Base-by-base conservation (phyloP, 1,140 invertebrate species). In the Drosophila hydei region DNA sequence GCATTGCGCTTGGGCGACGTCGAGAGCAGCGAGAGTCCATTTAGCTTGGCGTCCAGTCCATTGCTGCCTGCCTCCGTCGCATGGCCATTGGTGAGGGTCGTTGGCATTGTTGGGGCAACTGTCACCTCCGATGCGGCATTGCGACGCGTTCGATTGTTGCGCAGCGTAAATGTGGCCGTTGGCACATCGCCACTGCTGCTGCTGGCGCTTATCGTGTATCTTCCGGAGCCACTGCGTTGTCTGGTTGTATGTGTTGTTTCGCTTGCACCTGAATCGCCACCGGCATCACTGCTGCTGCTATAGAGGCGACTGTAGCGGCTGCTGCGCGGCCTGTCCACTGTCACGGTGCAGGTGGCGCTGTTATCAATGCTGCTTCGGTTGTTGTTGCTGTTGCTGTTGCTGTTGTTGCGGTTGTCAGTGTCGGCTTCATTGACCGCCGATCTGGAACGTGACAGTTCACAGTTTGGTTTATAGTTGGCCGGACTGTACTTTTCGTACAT, bases 401-500 rank as follows among this genome's bases (percentile, higher is more conserved):
- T 25, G 38, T n/a, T 62, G 21, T 58, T 47, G 19, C 54, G 51
- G 55, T 56, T 48, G 12, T 18, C 38, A 18, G 25, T 68, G 64
- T 42, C 55, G 61, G 52, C 27, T 54, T 79, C 71, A 84, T 74
- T 73, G 77, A 65, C 52, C 47, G 79, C 79, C 79, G 91, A 92
- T 88, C 91, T 91, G 77, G 91, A 92, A 91, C 91, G 90, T 91
- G 91, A 90, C 62, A 91, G 80, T 90, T 92, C 91, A 90, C 77
- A 79, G 73, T 91, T 91, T 75, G 91, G 89, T 91, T 84, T 91
- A 91, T 92, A 92, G 77, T 90, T 85, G 58, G 90, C 87, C 60
- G 91, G 91, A 88, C 91, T 91, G 60, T 92, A 92, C 75, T 92
- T 92, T 77, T 91, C 89, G 69, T 91, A 91, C 25, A 91, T 83